phyloP scores from a whole-genome alignment of 2,113 vertebrate genomes.

The Neolamprologus brichardi region DNA sequence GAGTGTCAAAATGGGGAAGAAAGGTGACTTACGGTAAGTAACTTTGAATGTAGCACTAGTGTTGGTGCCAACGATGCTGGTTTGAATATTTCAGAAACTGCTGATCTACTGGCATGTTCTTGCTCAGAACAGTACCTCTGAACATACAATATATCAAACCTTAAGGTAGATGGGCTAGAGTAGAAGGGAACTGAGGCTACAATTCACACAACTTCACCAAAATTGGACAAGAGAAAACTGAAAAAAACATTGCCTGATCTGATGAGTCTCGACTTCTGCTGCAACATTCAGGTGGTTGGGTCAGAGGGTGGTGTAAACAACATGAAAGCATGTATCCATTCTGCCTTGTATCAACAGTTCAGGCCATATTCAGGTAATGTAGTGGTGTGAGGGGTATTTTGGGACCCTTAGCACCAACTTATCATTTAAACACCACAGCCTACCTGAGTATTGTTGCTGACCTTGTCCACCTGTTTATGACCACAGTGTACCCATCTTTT shows the following conservation, averaged over 20 bases:
- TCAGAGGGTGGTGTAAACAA: neutral
- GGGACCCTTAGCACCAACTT: neutral
- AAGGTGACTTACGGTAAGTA: neutral
- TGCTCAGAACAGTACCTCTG: neutral
- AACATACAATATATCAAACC: neutral
- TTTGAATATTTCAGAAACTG: neutral
- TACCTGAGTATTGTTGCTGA: neutral
- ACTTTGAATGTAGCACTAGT: neutral
- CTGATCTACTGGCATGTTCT: neutral
- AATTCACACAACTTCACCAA: neutral
- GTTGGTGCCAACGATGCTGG: neutral
- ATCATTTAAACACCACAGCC: neutral
- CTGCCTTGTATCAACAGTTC: neutral
- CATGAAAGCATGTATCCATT: neutral
- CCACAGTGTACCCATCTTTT: neutral
- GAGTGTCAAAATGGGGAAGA: neutral
- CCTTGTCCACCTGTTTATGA: neutral
- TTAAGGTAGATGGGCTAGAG: neutral
- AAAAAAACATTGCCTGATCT: neutral
- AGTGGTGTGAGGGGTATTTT: neutral
- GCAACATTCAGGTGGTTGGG: neutral
- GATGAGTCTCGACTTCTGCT: neutral
- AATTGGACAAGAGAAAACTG: neutral
- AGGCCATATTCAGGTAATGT: neutral
- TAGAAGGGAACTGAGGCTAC: neutral